A percentile compares a stretch with the other conserved stretches of the same genome.
phyloP scores from a whole-genome alignment of 2,888 invertebrate genomes.

The Ophonus ardosiacus region DNA sequence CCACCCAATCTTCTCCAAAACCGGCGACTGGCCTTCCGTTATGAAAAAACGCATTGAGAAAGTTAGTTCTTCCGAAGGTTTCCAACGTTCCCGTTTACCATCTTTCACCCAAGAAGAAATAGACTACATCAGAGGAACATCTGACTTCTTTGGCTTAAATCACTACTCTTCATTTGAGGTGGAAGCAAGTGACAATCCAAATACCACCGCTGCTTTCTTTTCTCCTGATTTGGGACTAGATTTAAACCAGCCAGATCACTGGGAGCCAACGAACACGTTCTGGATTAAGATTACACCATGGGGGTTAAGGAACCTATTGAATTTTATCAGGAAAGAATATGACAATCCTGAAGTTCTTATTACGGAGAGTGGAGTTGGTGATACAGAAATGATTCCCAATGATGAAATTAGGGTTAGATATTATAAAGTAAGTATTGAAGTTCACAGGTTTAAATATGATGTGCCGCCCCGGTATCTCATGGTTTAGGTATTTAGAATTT shows the following conservation, averaged over 20 bases:
- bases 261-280: constrained; percentile 40
- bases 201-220: constrained; percentile 12
- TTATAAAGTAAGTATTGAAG: constrained; percentile 30
- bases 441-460: too few relatives aligned
- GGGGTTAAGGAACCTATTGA: constrained; percentile 79
- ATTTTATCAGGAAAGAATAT: constrained; percentile 74
- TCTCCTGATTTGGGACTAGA: constrained; percentile 13
- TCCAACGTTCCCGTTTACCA: constrained; percentile 80
- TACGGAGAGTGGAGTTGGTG: constrained; percentile 79
- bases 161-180: constrained; percentile 82
- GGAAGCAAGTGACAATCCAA: constrained; percentile 65
- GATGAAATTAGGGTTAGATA: constrained; percentile 50
- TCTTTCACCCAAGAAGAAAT: constrained; percentile 80
- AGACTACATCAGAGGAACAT: constrained; percentile 78
- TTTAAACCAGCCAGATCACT: constrained; percentile 36
- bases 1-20: constrained; percentile 81
- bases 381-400: not conserved
- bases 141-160: constrained; percentile 87
- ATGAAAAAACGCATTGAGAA: constrained; percentile 80
- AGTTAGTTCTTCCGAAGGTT: constrained; percentile 79
- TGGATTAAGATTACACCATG: constrained; percentile 77
- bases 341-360: constrained; percentile 78
- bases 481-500: too few relatives aligned
- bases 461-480: too few relatives aligned
- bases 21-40: constrained; percentile 82